Base-by-base conservation (phyloP, 2,888 invertebrate genomes). In the Cerceris rybyensis region DNA sequence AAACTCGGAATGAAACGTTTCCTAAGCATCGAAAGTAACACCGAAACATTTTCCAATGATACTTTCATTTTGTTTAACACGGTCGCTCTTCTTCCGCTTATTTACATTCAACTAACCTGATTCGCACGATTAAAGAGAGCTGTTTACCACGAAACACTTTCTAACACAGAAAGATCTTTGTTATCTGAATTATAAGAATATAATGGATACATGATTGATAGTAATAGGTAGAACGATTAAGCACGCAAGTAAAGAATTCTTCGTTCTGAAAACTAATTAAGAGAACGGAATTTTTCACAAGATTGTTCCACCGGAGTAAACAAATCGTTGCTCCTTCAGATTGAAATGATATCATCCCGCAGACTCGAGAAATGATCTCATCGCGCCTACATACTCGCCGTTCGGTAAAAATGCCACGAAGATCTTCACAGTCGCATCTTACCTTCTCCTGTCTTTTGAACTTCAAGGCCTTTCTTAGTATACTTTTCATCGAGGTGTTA, bases 291-390 rank as follows among this genome's bases (percentile, higher is more conserved):
- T 74, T 69, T 59, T 54, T 59, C 17, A 49, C n/a, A 50, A 50
- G 66, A 54, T 65, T 58, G 50, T 70, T 67, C 67, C 61, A 43
- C 39, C 39, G 17, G 65, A 41, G 63, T 70, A 84, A 83, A 83
- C 83, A 84, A 77, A 75, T 54, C 63, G 68, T 63, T 78, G 59
- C 71, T 11, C 50, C 68, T 50, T 59, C 54, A 75, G 73, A 69
- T 76, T 42, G 64, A 60, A 76, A 43, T 85, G 85, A 85, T 85
- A 81, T 85, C 85, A 85, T 78, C 85, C 60, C 66, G 55, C 69
- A 74, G 75, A 58, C 78, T 75, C 79, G 85, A 58, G 70, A 54
- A 69, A 54, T 85, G 85, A 85, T 67, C 79, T 85, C 85, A 85
- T 83, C 85, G 60, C 76, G 61, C 52, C 78, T 79, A 77, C 84